A percentile compares a stretch with the other conserved stretches of the same genome.
phyloP scores from a whole-genome alignment of 92 coral and sea anemone genomes.

The Parazoanthus atlanticus region DNA sequence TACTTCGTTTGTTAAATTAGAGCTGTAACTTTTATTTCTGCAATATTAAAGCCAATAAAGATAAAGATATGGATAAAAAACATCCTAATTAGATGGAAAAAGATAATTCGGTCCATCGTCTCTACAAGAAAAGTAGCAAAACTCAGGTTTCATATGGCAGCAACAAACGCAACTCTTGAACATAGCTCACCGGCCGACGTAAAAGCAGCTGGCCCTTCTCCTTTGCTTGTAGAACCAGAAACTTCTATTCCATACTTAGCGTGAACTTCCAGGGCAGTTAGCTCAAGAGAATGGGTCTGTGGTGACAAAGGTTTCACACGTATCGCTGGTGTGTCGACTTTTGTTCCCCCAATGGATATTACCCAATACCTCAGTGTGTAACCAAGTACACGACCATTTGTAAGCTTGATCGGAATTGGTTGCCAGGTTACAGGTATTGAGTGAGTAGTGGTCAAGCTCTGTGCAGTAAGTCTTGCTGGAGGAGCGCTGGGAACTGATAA shows the following conservation, averaged over 20 bases:
- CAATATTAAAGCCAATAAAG: no score
- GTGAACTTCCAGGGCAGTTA: conserved; percentile 4
- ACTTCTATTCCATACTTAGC: conserved; percentile 26
- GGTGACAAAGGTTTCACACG: background rate
- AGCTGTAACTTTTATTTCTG: no score
- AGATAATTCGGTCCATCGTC: no score
- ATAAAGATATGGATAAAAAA: no score
- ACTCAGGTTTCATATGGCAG: no score
- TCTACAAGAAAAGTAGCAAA: no score
- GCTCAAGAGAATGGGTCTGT: background rate
- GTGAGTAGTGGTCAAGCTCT: conserved; percentile 5
- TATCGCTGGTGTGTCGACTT: background rate
- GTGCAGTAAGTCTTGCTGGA: conserved; percentile 18
- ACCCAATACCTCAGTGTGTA: conserved; percentile 27
- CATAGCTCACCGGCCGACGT: conserved; percentile 21
- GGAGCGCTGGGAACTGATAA: conserved; percentile 20
- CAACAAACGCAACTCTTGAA: no score
- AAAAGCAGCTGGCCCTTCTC: conserved; percentile 35
- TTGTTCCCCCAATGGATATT: conserved; percentile 13
- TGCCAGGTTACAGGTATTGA: conserved; percentile 43
- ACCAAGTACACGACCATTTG: conserved; percentile 19
- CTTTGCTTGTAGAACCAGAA: conserved; percentile 26
- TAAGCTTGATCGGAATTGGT: conserved; percentile 17
- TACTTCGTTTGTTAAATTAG: no score
- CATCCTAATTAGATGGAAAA: no score